Percentiles rank a stretch among this genome's conserved stretches.
phyloP scores from a whole-genome alignment of 2,113 vertebrate species.

The Callopanchax toddi region DNA sequence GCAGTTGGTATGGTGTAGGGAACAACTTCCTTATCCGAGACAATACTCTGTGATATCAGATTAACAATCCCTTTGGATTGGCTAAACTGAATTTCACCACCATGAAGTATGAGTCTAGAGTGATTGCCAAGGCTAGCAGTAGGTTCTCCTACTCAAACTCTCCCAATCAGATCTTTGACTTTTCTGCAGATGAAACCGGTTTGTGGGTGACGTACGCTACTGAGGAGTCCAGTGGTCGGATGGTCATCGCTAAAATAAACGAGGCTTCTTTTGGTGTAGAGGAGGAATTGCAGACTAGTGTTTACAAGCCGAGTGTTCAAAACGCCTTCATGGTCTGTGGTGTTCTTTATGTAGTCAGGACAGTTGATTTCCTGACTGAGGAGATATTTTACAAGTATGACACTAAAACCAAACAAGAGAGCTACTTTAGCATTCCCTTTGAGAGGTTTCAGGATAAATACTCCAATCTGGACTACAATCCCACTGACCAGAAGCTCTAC shows the following conservation, averaged over 20 bases:
- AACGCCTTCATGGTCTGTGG: conserved; percentile 83
- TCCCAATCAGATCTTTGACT: conserved; percentile 67
- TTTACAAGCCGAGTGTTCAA: conserved; percentile 72
- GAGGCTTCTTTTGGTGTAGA: conserved; percentile 69
- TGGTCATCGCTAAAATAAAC: conserved; percentile 76
- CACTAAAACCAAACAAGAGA: conserved; percentile 70
- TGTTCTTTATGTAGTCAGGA: conserved; percentile 74
- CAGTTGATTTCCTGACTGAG: conserved; percentile 70
- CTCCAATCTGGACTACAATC: conserved; percentile 79
- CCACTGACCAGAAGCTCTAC: conserved; percentile 81
- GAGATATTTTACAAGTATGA: conserved; percentile 83
- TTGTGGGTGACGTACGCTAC: conserved; percentile 80
- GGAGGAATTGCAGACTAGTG: conserved; percentile 74
- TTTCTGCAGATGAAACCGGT: conserved; percentile 80
- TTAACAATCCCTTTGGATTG: conserved; percentile 54
- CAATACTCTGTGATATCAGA: conserved; percentile 74
- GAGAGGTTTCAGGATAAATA: conserved; percentile 77
- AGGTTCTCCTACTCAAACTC: conserved; percentile 69
- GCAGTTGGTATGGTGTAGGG: conserved; percentile 55
- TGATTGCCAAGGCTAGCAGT: conserved; percentile 57
- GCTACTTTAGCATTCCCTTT: conserved; percentile 65
- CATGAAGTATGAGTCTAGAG: conserved; percentile 48
- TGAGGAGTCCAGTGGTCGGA: conserved; percentile 64
- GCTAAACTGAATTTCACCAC: conserved; percentile 72
- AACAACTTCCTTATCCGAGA: conserved; percentile 67